phyloP scores from a whole-genome alignment of 2,797 vertebrate genomes.

The Eupleurogrammus muticus region DNA sequence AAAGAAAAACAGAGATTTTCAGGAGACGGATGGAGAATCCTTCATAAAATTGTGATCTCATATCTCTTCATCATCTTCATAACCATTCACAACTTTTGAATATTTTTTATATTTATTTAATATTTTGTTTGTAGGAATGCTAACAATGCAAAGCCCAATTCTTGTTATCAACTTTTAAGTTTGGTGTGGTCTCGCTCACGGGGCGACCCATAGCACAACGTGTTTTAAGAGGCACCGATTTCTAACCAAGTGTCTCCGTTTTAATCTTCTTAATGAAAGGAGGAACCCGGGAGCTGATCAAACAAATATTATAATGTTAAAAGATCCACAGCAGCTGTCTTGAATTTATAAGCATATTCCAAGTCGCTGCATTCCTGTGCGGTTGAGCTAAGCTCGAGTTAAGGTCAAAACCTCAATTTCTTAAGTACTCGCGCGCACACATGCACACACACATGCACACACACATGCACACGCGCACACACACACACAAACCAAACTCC shows the following conservation, averaged over 20 bases:
- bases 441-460: slow-evolving; percentile 10
- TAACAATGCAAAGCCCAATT: not conserved
- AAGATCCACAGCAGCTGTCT: slow-evolving; percentile 74
- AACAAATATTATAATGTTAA: slow-evolving; percentile 70
- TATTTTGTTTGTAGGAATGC: slow-evolving; percentile 12
- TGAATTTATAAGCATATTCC: slow-evolving; percentile 56
- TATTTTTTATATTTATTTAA: not conserved
- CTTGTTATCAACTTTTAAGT: not conserved
- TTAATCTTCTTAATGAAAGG: slow-evolving; percentile 36
- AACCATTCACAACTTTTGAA: not conserved
- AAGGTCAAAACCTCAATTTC: slow-evolving; percentile 71
- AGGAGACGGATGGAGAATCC: not conserved
- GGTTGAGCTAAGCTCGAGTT: slow-evolving; percentile 55
- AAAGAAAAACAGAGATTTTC: not conserved
- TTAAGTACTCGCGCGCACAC: slow-evolving; percentile 21
- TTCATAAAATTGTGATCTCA: not conserved
- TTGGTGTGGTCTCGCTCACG: not conserved
- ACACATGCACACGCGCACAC: slow-evolving; percentile 42
- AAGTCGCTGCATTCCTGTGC: slow-evolving; percentile 68
- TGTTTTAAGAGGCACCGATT: slow-evolving; percentile 17
- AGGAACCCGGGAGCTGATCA: slow-evolving; percentile 46
- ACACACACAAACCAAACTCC: slow-evolving; percentile 18
- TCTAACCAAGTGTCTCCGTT: slow-evolving; percentile 33
- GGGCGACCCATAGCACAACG: slow-evolving; percentile 3
- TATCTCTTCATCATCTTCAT: not conserved